Evolutionary conservation across 1,140 invertebrate genomes (phyloP).

Genomic region (Acyrthosiphon pisum): DNA sequence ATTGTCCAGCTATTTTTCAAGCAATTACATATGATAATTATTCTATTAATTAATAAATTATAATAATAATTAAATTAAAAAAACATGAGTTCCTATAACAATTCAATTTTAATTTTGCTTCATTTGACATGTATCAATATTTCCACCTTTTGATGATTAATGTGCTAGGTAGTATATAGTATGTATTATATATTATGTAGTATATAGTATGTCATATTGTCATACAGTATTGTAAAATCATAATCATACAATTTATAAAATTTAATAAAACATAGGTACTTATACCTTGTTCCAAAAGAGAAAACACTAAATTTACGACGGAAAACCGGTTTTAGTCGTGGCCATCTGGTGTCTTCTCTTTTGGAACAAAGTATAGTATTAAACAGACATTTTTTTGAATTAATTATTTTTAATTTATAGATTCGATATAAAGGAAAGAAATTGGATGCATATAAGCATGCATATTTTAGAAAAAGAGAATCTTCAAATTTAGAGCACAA

Average conservation of each 20-base stretch:
- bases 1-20: not conserved
- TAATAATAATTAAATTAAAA: not conserved
- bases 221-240: not conserved
- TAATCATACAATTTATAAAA: not conserved
- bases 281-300: too few relatives aligned
- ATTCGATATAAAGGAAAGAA: constrained; percentile 44
- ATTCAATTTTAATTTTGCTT: not conserved
- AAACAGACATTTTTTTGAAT: not conserved
- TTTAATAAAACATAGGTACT: not conserved
- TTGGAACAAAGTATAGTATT: not conserved
- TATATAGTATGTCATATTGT: too few relatives aligned
- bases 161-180: not conserved
- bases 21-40: not conserved
- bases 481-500: not conserved
- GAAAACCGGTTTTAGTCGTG: too few relatives aligned
- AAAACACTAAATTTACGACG: too few relatives aligned
- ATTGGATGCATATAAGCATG: constrained; percentile 44
- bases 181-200: too few relatives aligned
- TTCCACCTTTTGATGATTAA: not conserved
- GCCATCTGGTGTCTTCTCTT: too few relatives aligned
- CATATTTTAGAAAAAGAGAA: constrained; percentile 43
- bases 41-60: not conserved
- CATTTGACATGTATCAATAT: not conserved
- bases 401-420: not conserved
- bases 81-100: not conserved